Evolutionary conservation across 2,797 vertebrate species (phyloP).

Genomic region (Poliocrania exsul): DNA sequence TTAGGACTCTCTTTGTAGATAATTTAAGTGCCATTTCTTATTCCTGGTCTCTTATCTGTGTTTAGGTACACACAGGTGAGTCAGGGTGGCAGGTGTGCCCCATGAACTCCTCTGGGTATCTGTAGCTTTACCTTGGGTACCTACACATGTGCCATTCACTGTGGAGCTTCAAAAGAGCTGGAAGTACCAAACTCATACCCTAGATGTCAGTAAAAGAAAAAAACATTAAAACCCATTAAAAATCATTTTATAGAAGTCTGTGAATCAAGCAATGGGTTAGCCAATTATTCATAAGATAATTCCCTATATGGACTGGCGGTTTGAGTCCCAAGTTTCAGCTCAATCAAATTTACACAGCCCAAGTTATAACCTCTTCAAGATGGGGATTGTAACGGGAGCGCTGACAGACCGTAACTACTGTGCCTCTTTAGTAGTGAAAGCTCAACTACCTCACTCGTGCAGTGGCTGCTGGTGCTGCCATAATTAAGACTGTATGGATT

Average conservation of each 20-base stretch:
- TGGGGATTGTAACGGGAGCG: slow-evolving; percentile 74
- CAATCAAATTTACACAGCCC: slow-evolving; percentile 76
- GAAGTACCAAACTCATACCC: slow-evolving; percentile 71
- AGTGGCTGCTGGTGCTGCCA: slow-evolving; percentile 70
- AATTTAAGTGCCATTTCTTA: neutral
- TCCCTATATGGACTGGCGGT: slow-evolving; percentile 75
- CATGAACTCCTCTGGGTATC: neutral
- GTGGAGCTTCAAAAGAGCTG: slow-evolving; percentile 47
- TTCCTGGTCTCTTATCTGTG: neutral
- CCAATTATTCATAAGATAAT: slow-evolving; percentile 71
- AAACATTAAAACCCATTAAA: slow-evolving; percentile 72
- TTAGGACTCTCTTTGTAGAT: neutral
- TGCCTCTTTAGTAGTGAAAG: slow-evolving; percentile 71
- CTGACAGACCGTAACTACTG: slow-evolving; percentile 75
- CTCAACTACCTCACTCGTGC: slow-evolving; percentile 65
- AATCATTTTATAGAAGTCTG: slow-evolving; percentile 61
- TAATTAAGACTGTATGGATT: slow-evolving; percentile 79
- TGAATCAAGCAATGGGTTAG: slow-evolving; percentile 41
- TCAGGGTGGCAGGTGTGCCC: neutral
- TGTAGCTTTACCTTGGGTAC: neutral
- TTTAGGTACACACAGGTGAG: neutral
- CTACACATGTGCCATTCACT: neutral
- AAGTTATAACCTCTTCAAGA: slow-evolving; percentile 78
- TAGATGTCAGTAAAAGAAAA: slow-evolving; percentile 74
- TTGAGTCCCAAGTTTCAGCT: slow-evolving; percentile 71